Percentiles rank a stretch among this genome's conserved stretches.
phyloP scores from a whole-genome alignment of 2,797 vertebrate species.

The Stomatorhinus walkeri region DNA sequence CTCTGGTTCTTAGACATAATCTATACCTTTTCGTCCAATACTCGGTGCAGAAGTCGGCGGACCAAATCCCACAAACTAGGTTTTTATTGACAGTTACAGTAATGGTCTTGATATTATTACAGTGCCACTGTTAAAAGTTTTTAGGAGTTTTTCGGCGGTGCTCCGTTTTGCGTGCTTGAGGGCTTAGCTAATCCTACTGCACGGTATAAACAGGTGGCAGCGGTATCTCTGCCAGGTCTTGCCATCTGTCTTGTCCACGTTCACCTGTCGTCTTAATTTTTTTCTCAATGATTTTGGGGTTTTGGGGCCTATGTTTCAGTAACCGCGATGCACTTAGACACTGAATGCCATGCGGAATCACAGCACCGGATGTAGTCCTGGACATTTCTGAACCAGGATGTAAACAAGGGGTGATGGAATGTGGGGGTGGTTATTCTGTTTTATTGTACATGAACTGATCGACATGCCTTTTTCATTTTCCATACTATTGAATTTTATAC shows the following conservation, averaged over 20 bases:
- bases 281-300: not conserved
- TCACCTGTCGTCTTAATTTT: not conserved
- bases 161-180: not conserved
- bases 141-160: not conserved
- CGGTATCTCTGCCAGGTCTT: not conserved
- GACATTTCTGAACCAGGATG: not conserved
- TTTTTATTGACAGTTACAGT: not conserved
- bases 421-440: not conserved
- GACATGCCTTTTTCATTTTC: slow-evolving; percentile 3
- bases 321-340: not conserved
- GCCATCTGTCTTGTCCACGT: not conserved
- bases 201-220: not conserved
- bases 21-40: not conserved
- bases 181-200: not conserved
- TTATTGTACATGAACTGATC: not conserved
- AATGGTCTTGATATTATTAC: not conserved
- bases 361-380: not conserved
- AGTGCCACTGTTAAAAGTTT: not conserved
- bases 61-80: not conserved
- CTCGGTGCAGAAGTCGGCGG: not conserved
- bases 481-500: not conserved
- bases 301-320: not conserved
- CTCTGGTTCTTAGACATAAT: not conserved
- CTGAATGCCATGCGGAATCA: not conserved
- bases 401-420: not conserved